phyloP scores from a whole-genome alignment of 2,113 vertebrate species.

The Chionis minor region DNA sequence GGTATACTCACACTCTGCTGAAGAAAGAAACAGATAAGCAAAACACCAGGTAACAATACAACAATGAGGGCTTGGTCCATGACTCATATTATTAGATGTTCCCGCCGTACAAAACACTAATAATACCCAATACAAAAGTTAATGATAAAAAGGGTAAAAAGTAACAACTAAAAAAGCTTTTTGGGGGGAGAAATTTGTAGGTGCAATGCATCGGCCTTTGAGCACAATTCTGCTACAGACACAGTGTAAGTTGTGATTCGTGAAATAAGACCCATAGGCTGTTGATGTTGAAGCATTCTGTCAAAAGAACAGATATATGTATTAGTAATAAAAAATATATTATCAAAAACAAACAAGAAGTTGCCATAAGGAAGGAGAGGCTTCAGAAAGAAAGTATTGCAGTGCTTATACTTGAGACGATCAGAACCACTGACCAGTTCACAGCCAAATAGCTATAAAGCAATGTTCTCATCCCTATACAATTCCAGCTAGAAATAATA shows the following conservation, averaged over 20 bases:
- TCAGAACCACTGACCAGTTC: neutral
- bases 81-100: constrained; percentile 5
- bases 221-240: neutral
- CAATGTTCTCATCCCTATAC: neutral
- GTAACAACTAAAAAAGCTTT: neutral
- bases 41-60: neutral
- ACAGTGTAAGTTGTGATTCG: neutral
- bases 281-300: neutral
- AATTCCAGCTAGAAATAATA: neutral
- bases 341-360: neutral
- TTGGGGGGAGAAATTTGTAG: neutral
- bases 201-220: neutral
- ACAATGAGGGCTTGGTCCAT: neutral
- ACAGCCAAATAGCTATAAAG: neutral
- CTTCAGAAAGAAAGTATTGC: neutral
- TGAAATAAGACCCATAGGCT: neutral
- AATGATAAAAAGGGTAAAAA: neutral
- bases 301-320: neutral
- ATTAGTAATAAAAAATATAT: neutral
- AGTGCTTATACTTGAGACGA: neutral
- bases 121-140: neutral
- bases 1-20: neutral
- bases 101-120: neutral
- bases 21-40: constrained; percentile 15
- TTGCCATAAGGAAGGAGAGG: neutral